Evolutionary conservation across 2,888 invertebrate genomes (phyloP), one percentile per base, ranked within the genome.

Genomic region (Heliconius sara): DNA sequence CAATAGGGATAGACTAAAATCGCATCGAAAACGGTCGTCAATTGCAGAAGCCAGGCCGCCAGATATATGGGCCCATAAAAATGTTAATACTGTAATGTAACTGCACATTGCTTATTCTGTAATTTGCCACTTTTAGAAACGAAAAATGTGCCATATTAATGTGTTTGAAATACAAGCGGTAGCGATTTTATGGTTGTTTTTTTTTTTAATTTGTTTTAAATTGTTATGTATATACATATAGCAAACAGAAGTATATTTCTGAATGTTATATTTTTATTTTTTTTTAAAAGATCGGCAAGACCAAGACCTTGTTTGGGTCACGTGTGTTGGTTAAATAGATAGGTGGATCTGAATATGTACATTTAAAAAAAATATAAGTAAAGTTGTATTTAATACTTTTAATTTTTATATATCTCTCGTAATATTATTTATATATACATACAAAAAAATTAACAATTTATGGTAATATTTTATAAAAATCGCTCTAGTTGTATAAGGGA

Each of bases 71-170:
- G 88, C 93, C 73, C 90, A 94, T 95, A 93, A 94, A 94, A 92
- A 94, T 94, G 94, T 94, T 93, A 95, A 95, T 95, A 92, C 92
- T 83, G 87, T 91, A 93, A 93, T 94, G 91, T 92, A 90, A 93
- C 88, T 93, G 94, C 92, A 92, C 94, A 92, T 93, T 94, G 91
- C 93, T 93, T 93, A 89, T 92, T 88, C 91, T 91, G 92, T 92
- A 95, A 95, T 95, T 95, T 95, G 94, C 93, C 92, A 91, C 91
- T 88, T 92, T 92, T 91, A 89, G 89, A 90, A 90, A 91, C 90
- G 91, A 90, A 93, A 91, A 93, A 90, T 92, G 88, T 88, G 86
- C 85, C 87, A 86, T 85, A 84, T 79, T 84, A 83, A 79, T 52
- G 79, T 5, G 83, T 84, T 83, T 65, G 81, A 86, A 79, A 13